Evolutionary conservation across 2,888 invertebrate genomes (phyloP), one percentile per base, ranked within the genome.

Genomic region (Heliothis peltigera): DNA sequence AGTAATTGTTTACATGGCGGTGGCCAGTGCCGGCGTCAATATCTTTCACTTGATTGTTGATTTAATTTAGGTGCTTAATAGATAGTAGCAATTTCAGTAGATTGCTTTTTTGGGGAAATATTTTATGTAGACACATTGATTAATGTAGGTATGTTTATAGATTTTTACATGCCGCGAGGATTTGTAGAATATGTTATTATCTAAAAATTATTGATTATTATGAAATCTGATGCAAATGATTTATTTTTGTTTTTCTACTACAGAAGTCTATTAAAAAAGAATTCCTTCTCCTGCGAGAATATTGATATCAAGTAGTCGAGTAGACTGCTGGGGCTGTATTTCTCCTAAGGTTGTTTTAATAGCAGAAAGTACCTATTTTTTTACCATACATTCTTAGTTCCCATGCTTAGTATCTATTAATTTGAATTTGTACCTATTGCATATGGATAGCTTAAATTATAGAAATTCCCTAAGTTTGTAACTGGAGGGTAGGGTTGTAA

Each of bases 1-100:
- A 77, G 82, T 85, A 88, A 87, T 87, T 87, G 87, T 87, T 85
- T 86, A 82, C 71, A 72, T 80, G 75, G 75, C 70, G 55, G 70
- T 52, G 56, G 57, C 64, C 49, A 64, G 60, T 72, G 68, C 39
- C 22, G 43, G 61, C 55, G 46, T 64, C 57, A 10, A 59, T 78
- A 52, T 69, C 67, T 71, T 74, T 76, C 58, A 65, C 54, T 57
- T 67, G 68, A 72, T 83, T 70, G 79, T 77, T 70, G 57, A 49
- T 44, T 64, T 51, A 48, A 51, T 76, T 60, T 70, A 68, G 64
- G 58, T 69, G 59, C 59, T 60, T 39, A 39, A 39, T 53, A 47
- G 22, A 44, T 43, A n/a, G 10, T 46, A 49, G 22, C 49, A 10
- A 7, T 49, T 7, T 25, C 18, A 49, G 10, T 12, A 15, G 25